These are phyloP conservation scores for Myotis lucifugus DNA, from an alignment of 2,113 vertebrate species.

Conservation along the genomic window DNA sequence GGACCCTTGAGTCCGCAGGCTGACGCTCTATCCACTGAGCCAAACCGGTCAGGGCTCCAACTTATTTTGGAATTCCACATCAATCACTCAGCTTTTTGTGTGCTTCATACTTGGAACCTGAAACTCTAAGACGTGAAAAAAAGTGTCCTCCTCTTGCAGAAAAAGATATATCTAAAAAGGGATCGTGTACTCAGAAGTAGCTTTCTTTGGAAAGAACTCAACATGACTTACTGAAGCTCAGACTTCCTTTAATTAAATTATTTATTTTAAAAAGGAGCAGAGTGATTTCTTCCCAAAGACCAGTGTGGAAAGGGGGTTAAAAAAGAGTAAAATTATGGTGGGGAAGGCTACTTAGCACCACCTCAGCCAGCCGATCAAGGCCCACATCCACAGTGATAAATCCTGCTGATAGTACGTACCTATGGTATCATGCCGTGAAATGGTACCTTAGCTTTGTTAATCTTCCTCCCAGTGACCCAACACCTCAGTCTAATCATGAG, in stretches of 20 bases:
- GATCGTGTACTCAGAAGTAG: not conserved
- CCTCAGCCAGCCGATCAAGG: not conserved
- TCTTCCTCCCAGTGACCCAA: not conserved
- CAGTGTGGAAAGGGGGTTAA: not conserved
- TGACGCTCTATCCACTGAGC: too few species aligned
- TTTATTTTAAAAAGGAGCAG: not conserved
- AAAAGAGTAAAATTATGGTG: not conserved
- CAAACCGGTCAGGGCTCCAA: not conserved
- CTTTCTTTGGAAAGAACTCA: slow-evolving; percentile 43
- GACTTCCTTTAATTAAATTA: slow-evolving; percentile 29
- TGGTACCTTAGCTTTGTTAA: not conserved
- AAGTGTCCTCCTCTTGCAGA: not conserved
- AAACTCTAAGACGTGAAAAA: slow-evolving; percentile 1
- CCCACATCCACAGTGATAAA: not conserved
- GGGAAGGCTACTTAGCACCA: not conserved
- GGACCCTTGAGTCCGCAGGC: too few species aligned
- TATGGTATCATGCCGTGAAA: not conserved
- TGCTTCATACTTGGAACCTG: slow-evolving; percentile 36
- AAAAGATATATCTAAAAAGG: slow-evolving; percentile 47
- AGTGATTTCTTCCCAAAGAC: slow-evolving; percentile 1
- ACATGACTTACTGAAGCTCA: not conserved
- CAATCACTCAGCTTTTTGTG: not conserved
- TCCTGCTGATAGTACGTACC: not conserved
- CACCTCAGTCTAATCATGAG: not conserved
- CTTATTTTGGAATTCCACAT: not conserved